phyloP scores from a whole-genome alignment of 2,888 invertebrate genomes.

The Syrista parreyssii region DNA sequence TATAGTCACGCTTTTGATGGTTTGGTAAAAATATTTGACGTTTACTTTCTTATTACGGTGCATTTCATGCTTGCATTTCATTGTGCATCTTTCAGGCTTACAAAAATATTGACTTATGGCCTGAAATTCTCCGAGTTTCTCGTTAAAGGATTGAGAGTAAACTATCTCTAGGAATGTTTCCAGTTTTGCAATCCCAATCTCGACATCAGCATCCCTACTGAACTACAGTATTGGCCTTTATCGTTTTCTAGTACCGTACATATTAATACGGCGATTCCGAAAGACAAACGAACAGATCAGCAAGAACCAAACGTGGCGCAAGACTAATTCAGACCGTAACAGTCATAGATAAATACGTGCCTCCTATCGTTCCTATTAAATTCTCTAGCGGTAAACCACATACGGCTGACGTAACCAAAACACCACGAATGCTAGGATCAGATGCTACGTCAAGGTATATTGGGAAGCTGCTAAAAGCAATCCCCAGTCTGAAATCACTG shows the following conservation, averaged over 20 bases:
- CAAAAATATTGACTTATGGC: neutral
- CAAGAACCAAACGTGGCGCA: conserved; percentile 37
- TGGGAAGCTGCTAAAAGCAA: conserved; percentile 48
- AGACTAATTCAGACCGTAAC: conserved; percentile 47
- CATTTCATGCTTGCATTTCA: neutral
- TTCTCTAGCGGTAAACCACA: conserved; percentile 50
- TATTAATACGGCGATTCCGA: conserved; percentile 55
- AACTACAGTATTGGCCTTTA: conserved; percentile 52
- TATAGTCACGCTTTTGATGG: neutral
- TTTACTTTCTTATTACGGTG: neutral
- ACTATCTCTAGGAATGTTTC: conserved; percentile 42
- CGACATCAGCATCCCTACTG: conserved; percentile 42
- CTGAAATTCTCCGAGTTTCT: conserved; percentile 31
- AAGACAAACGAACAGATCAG: conserved; percentile 42
- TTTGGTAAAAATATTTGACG: neutral
- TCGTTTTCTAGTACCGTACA: conserved; percentile 28
- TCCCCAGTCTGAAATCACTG: conserved; percentile 44
- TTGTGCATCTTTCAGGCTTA: neutral
- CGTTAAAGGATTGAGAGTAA: conserved; percentile 20
- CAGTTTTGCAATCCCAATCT: conserved; percentile 39
- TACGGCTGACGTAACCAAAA: conserved; percentile 47
- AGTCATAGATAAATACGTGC: conserved; percentile 47
- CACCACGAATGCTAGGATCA: conserved; percentile 50
- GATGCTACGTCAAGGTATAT: conserved; percentile 51
- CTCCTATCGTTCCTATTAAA: conserved; percentile 50